These are phyloP conservation scores for Noturus placidus DNA, from an alignment of 2,113 vertebrate genomes.

Conservation along the genomic window DNA sequence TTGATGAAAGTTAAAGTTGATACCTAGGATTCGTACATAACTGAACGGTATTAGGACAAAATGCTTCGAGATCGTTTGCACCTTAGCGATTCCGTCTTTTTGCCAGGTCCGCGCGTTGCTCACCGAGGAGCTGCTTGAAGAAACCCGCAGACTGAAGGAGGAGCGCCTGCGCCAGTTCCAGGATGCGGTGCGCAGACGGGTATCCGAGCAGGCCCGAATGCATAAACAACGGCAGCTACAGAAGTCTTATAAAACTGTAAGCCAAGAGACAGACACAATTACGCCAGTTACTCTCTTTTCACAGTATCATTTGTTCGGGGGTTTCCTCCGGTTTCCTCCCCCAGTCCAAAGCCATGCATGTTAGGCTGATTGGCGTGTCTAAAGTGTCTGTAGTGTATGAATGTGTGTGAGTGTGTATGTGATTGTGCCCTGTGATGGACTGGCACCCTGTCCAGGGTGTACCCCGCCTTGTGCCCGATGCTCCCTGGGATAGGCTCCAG, in stretches of 20 bases:
- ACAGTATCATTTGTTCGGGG: background rate
- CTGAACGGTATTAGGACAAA: background rate
- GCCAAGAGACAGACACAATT: background rate
- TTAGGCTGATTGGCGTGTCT: no score
- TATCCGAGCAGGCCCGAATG: conserved; percentile 74
- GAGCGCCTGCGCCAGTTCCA: conserved; percentile 81
- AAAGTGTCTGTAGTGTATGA: no score
- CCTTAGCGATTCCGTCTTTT: background rate
- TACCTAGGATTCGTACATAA: no score
- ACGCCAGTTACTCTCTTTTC: background rate
- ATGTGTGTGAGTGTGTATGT: no score
- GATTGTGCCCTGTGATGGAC: no score
- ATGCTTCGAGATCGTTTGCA: background rate
- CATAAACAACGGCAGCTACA: conserved; percentile 72
- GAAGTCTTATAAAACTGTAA: conserved; percentile 72
- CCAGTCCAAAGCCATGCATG: no score
- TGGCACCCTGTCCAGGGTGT: no score
- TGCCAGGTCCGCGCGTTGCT: conserved; percentile 71
- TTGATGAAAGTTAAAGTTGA: background rate
- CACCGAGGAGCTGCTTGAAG: conserved; percentile 78
- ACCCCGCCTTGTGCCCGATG: no score
- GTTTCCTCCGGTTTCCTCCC: no score
- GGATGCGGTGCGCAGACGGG: conserved; percentile 78
- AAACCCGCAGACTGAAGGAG: conserved; percentile 70
- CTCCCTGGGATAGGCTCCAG: no score